Evolutionary conservation across 1,140 invertebrate genomes (phyloP), one percentile per base, ranked within the genome.

Genomic region (Cydia pomonella): DNA sequence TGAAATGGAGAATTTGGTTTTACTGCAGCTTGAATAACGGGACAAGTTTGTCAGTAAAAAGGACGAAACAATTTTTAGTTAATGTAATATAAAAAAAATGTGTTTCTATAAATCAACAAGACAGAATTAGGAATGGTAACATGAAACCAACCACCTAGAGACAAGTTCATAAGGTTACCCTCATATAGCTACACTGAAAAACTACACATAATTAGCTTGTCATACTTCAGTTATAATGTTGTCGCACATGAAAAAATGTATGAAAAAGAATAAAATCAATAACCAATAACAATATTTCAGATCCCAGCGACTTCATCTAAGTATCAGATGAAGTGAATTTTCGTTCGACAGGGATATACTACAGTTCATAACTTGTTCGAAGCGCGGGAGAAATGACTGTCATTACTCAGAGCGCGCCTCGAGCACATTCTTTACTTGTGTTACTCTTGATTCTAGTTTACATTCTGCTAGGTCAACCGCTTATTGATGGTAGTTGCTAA

Each of bases 301-400:
- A 69, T 29, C 64, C n/a, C 64, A 69, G 64, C 29, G 64, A 38
- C 64, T 69, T 69, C 64, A 69, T 69, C 27, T 33, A 69, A 69
- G 64, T 33, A 69, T 69, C 64, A 73, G 78, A 86, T 81, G 79
- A 84, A 84, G 81, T 85, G 81, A 88, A 89, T 87, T 87, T 88
- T 84, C 80, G 85, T 86, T 85, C 81, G 86, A 87, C 84, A 84
- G 76, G 81, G 81, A 88, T 87, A 86, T 85, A 90, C 85, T 85
- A 81, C 80, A 84, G 84, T 87, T 87, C 84, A 87, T 88, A 88
- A 87, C 82, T 83, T 86, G 80, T 76, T 80, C 73, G 80, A 76
- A 83, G 72, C 64, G 50, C 72, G 50, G 21, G 87, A 90, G 80
- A 82, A 85, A 90, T 84, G 83, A 78, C 79, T 73, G 74, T 75